A percentile compares a stretch with the other conserved stretches of the same genome.
Conservation (phyloP, 1,140 invertebrate species). For the Babylonia areolata region DNA sequence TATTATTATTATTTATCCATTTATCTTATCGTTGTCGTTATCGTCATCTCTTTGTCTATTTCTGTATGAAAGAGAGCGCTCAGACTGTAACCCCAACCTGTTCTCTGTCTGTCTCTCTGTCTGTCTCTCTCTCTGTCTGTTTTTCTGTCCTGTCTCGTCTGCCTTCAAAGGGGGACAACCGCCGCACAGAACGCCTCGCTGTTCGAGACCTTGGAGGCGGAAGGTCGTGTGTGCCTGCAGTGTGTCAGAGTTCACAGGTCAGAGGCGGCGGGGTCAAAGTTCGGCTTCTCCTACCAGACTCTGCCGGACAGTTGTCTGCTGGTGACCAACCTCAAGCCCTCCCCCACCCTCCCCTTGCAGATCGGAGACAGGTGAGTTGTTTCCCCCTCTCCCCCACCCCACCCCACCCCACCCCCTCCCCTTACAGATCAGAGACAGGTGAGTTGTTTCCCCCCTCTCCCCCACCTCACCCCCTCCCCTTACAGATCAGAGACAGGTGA, state of each 20-base stretch:
- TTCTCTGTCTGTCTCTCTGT: neutral
- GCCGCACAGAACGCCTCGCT: slow-evolving; percentile 3
- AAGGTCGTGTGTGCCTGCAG: neutral
- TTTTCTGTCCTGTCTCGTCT: neutral
- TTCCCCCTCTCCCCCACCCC: neutral
- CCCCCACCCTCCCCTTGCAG: neutral
- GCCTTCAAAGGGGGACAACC: neutral
- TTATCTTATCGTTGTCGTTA: too few relatives aligned
- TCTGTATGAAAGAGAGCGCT: too few relatives aligned
- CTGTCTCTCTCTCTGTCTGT: neutral
- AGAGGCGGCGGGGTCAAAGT: slow-evolving; percentile 4
- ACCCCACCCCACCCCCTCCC: too few relatives aligned
- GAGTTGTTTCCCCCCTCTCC: neutral
- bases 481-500: neutral
- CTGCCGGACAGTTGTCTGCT: slow-evolving; percentile 16
- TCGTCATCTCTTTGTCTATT: too few relatives aligned
- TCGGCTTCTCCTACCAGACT: slow-evolving; percentile 19
- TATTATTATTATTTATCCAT: too few relatives aligned
- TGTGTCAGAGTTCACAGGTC: slow-evolving; percentile 8
- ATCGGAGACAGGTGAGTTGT: slow-evolving; percentile 3
- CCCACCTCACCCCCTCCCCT: neutral
- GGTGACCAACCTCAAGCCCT: neutral
- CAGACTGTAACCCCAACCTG: too few relatives aligned
- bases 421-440: too few relatives aligned
- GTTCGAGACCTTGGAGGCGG: neutral